phyloP scores from a whole-genome alignment of 2,113 vertebrate species.

The Corydoras sp. region DNA sequence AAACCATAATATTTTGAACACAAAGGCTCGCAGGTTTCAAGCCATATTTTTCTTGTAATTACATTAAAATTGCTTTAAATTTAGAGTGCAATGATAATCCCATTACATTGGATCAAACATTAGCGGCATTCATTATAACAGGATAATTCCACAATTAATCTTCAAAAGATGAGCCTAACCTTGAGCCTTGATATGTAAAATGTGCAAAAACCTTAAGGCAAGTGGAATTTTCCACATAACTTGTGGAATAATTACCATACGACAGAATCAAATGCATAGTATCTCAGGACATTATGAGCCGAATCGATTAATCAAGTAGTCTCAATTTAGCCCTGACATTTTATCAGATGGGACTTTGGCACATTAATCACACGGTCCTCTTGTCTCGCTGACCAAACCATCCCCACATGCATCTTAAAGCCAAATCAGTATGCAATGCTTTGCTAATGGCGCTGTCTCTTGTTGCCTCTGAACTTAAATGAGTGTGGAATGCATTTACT shows the following conservation, averaged over 20 bases:
- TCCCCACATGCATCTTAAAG: background rate
- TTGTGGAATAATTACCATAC: slow-evolving; percentile 7
- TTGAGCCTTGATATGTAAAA: background rate
- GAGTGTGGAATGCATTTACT: slow-evolving; percentile 29
- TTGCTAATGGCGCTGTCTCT: slow-evolving; percentile 15
- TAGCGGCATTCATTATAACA: slow-evolving; percentile 14
- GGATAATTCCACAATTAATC: background rate
- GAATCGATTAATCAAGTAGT: slow-evolving; percentile 17
- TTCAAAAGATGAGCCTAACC: background rate
- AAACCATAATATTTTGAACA: background rate
- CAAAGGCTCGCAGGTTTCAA: background rate
- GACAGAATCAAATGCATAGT: slow-evolving; percentile 3
- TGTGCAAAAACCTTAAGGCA: slow-evolving; percentile 4
- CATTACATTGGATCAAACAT: slow-evolving; percentile 12
- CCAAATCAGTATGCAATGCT: slow-evolving; percentile 19
- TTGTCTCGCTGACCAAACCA: slow-evolving; percentile 16
- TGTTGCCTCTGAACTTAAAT: slow-evolving; percentile 20
- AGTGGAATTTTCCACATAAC: background rate
- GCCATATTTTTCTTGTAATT: slow-evolving; percentile 26
- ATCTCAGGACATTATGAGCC: background rate
- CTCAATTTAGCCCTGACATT: slow-evolving; percentile 22
- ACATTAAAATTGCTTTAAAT: slow-evolving; percentile 16
- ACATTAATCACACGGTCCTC: slow-evolving; percentile 18
- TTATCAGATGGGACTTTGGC: slow-evolving; percentile 19
- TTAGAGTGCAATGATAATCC: slow-evolving; percentile 17